Percentiles rank a stretch among this genome's conserved stretches.
phyloP scores from a whole-genome alignment of 2,797 vertebrate genomes.

The Peromyscus eremicus region DNA sequence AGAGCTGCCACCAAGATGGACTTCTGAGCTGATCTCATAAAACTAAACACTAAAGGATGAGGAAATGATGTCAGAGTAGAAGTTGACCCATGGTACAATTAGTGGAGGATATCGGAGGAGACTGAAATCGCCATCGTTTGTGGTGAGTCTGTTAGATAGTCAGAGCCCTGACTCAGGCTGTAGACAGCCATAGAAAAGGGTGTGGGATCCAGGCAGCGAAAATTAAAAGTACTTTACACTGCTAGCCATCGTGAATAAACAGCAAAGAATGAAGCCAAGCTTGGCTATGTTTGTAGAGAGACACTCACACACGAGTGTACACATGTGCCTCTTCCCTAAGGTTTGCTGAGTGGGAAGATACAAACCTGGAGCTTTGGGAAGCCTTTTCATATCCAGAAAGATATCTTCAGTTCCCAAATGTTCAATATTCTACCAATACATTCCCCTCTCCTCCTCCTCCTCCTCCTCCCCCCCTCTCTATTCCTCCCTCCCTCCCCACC shows the following conservation, averaged over 20 bases:
- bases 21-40: background rate
- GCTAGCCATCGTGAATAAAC: background rate
- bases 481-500: background rate
- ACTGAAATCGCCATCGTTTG: background rate
- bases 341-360: background rate
- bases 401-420: background rate
- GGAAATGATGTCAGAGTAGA: background rate
- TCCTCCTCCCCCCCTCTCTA: background rate
- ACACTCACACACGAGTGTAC: fast-evolving
- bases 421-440: background rate
- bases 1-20: background rate
- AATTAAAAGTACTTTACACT: background rate
- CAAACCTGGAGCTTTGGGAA: background rate
- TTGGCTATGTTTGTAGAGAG: background rate
- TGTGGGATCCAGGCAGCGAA: background rate
- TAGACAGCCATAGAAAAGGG: background rate
- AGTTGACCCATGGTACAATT: background rate
- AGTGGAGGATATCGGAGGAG: background rate
- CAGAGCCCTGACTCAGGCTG: background rate
- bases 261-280: background rate
- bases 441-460: background rate
- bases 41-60: background rate
- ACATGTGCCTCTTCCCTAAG: background rate
- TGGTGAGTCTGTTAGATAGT: background rate
- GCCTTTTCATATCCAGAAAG: background rate